Base-by-base conservation (phyloP, 2,888 invertebrate species). In the Dendrolimus pini region DNA sequence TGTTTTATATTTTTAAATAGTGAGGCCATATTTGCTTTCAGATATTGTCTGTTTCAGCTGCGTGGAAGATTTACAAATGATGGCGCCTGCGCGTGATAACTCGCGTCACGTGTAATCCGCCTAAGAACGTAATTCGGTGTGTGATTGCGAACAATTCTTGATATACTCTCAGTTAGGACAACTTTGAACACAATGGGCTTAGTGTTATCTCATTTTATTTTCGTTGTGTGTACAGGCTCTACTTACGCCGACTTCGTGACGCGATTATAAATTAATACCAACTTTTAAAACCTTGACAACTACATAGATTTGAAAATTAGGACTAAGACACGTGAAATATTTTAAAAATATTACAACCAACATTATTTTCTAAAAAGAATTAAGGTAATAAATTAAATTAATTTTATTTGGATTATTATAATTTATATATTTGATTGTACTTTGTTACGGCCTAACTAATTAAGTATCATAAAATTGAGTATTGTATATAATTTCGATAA, bases 1-100 rank as follows among this genome's bases (percentile, higher is more conserved):
- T 89, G 86, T 89, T 89, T 88, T 85, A 77, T 87, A 85, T 87
- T 89, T 87, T 88, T 88, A 87, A 87, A 90, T 88, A 86, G 89
- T 88, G 82, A 82, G 82, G 82, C 83, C 86, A 87, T 89, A 89
- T 90, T 90, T 90, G 84, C 68, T 88, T 83, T 86, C 78, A 88
- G 90, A 89, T 89, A 89, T 88, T 77, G 84, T 84, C 79, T 80
- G 78, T 78, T 82, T 82, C 78, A 81, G 80, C 75, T 82, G 74
- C 79, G 72, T 77, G 78, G 78, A 87, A 88, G 89, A 89, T 89
- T 89, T 89, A 88, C 82, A 69, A 83, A 84, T 84, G 75, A 75
- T 81, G 87, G 88, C 88, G 88, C 83, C 85, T 81, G 74, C 78
- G 76, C 73, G 75, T 80, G 89, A 88, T 87, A 88, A 80, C 80